Conservation (phyloP, 2,113 vertebrate species). For the Cavia aperea region DNA sequence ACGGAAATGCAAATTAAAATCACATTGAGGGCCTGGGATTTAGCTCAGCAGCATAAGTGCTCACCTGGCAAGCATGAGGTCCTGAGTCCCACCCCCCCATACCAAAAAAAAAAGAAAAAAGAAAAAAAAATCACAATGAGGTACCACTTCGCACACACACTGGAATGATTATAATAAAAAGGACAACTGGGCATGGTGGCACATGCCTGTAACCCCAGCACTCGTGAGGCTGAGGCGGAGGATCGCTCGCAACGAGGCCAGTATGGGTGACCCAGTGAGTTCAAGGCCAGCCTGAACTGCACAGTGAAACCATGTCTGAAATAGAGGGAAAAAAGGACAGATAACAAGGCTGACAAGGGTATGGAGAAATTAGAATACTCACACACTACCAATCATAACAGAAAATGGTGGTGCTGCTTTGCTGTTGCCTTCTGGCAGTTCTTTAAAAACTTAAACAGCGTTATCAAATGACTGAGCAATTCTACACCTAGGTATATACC, state of each 20-base stretch:
- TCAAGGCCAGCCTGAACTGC: no score
- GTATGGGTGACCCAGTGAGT: no score
- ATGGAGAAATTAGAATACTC: neutral
- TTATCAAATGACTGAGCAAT: neutral
- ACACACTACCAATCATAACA: neutral
- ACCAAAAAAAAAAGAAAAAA: no score
- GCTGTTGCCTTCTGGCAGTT: neutral
- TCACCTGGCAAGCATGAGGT: no score
- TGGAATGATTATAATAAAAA: neutral
- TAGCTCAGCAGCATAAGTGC: no score
- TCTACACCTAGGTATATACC: neutral
- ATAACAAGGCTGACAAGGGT: neutral
- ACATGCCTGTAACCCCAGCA: no score
- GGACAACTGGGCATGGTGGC: neutral
- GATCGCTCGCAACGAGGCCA: no score
- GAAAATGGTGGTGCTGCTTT: neutral
- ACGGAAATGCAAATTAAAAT: neutral
- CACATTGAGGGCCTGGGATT: neutral
- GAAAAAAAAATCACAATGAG: neutral
- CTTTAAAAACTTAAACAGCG: conserved; percentile 6
- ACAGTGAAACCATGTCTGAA: no score
- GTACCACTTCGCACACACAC: neutral
- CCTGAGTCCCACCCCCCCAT: no score
- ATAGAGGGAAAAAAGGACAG: neutral
- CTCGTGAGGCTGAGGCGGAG: no score